phyloP scores from a whole-genome alignment of 2,888 invertebrate species.

The Biston betularia region DNA sequence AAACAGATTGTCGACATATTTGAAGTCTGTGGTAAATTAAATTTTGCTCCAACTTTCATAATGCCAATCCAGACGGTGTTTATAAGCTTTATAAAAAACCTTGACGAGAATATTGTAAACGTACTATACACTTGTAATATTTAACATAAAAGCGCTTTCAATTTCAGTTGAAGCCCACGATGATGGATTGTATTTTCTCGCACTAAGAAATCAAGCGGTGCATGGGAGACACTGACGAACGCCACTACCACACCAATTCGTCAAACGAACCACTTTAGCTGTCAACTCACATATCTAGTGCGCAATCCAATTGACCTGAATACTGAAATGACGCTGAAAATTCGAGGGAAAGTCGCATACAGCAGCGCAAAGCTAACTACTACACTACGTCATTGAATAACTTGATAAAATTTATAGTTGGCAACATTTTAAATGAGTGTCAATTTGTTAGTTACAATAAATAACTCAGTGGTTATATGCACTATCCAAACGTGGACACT shows the following conservation, averaged over 20 bases:
- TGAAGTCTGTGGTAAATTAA: slow-evolving; percentile 3
- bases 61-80: slow-evolving; percentile 1
- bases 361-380: background rate
- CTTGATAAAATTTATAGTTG: slow-evolving; percentile 22
- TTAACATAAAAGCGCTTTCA: slow-evolving; percentile 2
- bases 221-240: background rate
- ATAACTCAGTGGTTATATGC: too few species aligned
- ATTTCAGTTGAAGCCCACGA: slow-evolving; percentile 6
- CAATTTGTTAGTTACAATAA: too few species aligned
- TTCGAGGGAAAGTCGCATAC: background rate
- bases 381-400: background rate
- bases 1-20: slow-evolving; percentile 7
- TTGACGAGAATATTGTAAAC: background rate
- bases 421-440: slow-evolving; percentile 24
- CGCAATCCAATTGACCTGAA: slow-evolving; percentile 13
- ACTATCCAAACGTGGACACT: too few species aligned
- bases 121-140: background rate
- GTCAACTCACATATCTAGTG: slow-evolving; percentile 12
- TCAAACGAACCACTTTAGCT: slow-evolving; percentile 19
- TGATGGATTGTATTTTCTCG: slow-evolving; percentile 20
- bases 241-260: slow-evolving; percentile 2
- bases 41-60: slow-evolving; percentile 9
- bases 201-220: slow-evolving; percentile 11
- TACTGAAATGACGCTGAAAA: background rate
- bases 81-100: slow-evolving; percentile 2